Conservation (phyloP, 2,888 invertebrate genomes). For the Glaucopsyche alexis region DNA sequence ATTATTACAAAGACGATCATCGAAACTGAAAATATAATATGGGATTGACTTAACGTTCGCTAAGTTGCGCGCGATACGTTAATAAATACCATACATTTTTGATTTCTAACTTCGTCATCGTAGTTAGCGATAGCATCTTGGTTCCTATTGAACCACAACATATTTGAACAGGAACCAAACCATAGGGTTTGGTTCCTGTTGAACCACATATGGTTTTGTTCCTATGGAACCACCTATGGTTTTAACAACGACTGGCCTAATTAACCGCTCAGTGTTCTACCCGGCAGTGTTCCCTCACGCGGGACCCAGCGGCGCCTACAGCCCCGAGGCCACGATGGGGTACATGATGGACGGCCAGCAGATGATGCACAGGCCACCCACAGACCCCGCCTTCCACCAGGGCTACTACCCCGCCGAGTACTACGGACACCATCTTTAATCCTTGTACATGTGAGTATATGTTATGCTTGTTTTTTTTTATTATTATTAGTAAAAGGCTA, state of each 20-base stretch:
- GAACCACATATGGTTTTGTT: no score
- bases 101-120: no score
- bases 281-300: constrained; percentile 94
- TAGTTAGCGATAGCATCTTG: no score
- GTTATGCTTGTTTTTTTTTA: neutral
- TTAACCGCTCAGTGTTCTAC: constrained; percentile 75
- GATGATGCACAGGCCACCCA: constrained; percentile 97
- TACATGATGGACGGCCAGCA: constrained; percentile 99
- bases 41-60: no score
- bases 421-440: constrained; percentile 96
- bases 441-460: constrained; percentile 73
- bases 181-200: no score
- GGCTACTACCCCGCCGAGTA: constrained; percentile 96
- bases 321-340: constrained; percentile 97
- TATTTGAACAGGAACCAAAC: no score
- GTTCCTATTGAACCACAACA: no score
- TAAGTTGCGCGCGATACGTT: no score
- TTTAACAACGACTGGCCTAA: constrained; percentile 57
- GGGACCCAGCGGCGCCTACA: constrained; percentile 97
- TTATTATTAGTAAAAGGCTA: neutral
- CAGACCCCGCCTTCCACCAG: constrained; percentile 96
- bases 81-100: no score
- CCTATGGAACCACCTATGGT: no score
- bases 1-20: no score
- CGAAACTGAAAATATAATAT: no score